Base-by-base conservation (phyloP, 2,797 vertebrate genomes). In the Etheostoma nigrum region DNA sequence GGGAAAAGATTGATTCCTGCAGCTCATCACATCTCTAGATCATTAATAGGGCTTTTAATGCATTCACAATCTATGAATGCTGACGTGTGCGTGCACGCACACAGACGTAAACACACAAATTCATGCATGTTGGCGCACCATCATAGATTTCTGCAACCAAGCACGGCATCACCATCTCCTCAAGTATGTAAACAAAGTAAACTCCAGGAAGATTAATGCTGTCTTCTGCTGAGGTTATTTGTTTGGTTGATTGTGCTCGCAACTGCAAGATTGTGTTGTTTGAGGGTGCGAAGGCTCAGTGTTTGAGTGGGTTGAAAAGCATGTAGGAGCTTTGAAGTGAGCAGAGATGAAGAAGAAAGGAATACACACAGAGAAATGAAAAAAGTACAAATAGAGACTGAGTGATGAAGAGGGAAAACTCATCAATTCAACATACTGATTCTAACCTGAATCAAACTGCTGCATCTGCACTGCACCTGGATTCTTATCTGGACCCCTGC, bases 161-260 rank as follows among this genome's bases (percentile, higher is more conserved):
- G 86, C 85, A 68, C 23, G 2, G 40, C 85, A 80, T 89, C 72
- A 76, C 67, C 47, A 57, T 81, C 81, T 67, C 67, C 63, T 52
- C 75, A 87, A 86, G 78, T 90, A 94, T 93, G 92, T 82, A 91
- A 93, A 91, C 90, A 91, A 58, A 70, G 72, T 5, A 30, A 70
- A 68, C 83, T 74, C 48, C 33, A 44, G 74, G 64, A 82, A 76
- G 59, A 61, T 67, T 2, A 15, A 54, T 65, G 72, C 27, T 3
- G n/a, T 68, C 62, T 59, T 67, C 53, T 33, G 47, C 53, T 10
- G 40, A 64, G n/a, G 47, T 79, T 84, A 66, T 74, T 85, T 77
- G 67, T 76, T 76, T 74, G 49, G 27, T 44, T 72, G 68, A 73
- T 62, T 51, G 13, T 12, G 49, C 45, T 74, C 48, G 33, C 21